phyloP scores from a whole-genome alignment of 2,113 vertebrate species.

The Synchiropus splendidus region DNA sequence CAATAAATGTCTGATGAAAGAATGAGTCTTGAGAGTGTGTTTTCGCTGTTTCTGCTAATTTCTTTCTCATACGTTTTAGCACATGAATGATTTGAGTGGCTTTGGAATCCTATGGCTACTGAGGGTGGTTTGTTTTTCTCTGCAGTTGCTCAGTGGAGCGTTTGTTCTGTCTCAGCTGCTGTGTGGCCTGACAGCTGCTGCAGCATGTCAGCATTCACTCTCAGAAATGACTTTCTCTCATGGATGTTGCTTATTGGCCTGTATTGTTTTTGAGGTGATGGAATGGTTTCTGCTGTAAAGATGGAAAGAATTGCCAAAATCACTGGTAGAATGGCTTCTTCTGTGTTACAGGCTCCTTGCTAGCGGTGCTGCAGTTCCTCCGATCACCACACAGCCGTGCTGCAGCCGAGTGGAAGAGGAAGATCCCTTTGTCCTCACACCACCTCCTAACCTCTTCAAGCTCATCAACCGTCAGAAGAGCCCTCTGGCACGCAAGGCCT shows the following conservation, averaged over 20 bases:
- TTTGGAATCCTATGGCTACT: background rate
- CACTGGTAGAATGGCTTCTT: slow-evolving; percentile 33
- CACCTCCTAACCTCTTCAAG: slow-evolving; percentile 78
- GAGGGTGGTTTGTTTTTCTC: background rate
- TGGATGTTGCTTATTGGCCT: too few species aligned
- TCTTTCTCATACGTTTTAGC: background rate
- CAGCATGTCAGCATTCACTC: slow-evolving; percentile 1
- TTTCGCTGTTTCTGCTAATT: background rate
- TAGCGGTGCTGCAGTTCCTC: slow-evolving; percentile 54
- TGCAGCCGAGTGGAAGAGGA: slow-evolving; percentile 35
- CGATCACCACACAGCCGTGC: slow-evolving; percentile 48
- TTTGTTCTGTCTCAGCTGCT: slow-evolving; percentile 9
- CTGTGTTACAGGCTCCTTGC: slow-evolving; percentile 77
- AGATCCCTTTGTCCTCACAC: slow-evolving; percentile 71
- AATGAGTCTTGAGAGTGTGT: slow-evolving; percentile 13
- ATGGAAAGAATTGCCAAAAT: too few species aligned
- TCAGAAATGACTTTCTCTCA: too few species aligned
- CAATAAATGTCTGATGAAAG: slow-evolving; percentile 54
- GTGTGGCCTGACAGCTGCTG: slow-evolving; percentile 22
- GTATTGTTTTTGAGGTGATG: accelerated
- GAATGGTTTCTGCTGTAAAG: background rate
- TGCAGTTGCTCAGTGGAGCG: background rate
- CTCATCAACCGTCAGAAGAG: slow-evolving; percentile 73
- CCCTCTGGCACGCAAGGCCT: slow-evolving; percentile 66
- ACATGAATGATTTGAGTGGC: background rate